Conservation (phyloP, 1,140 invertebrate genomes). For the Leptoteleia sp. region DNA sequence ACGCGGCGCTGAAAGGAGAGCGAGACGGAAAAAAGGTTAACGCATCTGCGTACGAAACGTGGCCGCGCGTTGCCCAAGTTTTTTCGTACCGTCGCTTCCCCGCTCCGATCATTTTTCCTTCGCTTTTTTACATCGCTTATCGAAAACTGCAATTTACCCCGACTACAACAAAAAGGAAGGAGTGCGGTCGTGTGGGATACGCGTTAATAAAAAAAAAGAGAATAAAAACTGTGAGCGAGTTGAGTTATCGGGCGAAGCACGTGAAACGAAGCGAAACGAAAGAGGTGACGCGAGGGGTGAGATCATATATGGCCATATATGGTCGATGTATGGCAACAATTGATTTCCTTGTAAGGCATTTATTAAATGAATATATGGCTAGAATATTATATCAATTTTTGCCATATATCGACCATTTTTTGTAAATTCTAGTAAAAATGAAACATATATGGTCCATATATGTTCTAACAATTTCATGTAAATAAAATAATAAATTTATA, state of each 20-base stretch:
- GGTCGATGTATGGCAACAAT: too few species aligned
- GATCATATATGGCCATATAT: neutral
- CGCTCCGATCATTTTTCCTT: slow-evolving; percentile 53
- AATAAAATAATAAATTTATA: too few species aligned
- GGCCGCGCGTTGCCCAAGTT: slow-evolving; percentile 44
- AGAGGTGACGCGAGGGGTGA: slow-evolving; percentile 14
- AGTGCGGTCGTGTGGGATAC: slow-evolving; percentile 21
- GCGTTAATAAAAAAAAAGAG: slow-evolving; percentile 22
- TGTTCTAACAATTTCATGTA: too few species aligned
- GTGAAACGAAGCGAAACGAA: slow-evolving; percentile 45
- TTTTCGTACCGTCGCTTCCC: slow-evolving; percentile 39
- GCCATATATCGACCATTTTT: too few species aligned
- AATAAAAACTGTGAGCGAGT: slow-evolving; percentile 17
- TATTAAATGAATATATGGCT: too few species aligned
- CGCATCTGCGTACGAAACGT: slow-evolving; percentile 63
- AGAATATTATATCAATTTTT: too few species aligned
- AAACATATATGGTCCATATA: too few species aligned
- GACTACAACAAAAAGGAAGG: slow-evolving; percentile 30
- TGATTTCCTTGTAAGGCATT: too few species aligned
- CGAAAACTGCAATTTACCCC: slow-evolving; percentile 43
- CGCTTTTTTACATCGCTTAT: slow-evolving; percentile 13
- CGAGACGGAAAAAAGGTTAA: slow-evolving; percentile 60
- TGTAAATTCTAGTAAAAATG: too few species aligned
- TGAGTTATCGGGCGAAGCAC: slow-evolving; percentile 3
- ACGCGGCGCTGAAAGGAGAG: slow-evolving; percentile 28